Evolutionary conservation across 2,113 vertebrate species (phyloP), one percentile per base, ranked within the genome.

Genomic region (Lophotis ruficrista): DNA sequence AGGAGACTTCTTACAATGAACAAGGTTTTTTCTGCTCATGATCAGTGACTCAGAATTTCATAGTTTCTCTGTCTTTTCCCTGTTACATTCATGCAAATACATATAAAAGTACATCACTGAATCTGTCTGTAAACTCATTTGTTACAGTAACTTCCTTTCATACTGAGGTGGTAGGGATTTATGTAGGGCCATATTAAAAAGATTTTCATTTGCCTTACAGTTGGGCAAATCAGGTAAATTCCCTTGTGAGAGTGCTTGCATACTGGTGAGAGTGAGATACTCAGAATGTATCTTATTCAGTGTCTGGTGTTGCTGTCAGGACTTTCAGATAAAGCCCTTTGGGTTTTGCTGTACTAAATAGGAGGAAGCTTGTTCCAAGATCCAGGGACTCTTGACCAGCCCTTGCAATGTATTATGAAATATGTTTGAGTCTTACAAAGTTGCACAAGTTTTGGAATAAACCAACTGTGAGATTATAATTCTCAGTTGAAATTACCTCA

Each of bases 11-110:
- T 62, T 65, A 31, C 7, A 41, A 5, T 68, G 61, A 61, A 48
- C 4, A 31, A 6, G 3, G 15, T 15, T 30, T 89, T 87, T 78
- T 41, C 28, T 62, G 0, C 37, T 86, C 9, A 1, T 0, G 0
- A 14, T 51, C 43, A 51, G 3, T 4, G 37, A 64, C 25, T 48
- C 45, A 70, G 8, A 50, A 38, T 87, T 70, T 10, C 23, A 22
- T 9, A 22, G 21, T 56, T 62, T 30, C 33, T 77, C 19, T 65
- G 0, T 57, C 23, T 64, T 60, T 33, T 18, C 33, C 7, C 33
- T 53, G 0, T 69, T 51, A n/a, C 22, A 19, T 61, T 58, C 1
- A 43, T 31, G 41, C 22, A 65, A 35, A 27, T 33, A 30, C 2
- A 7, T 35, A 4, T 8, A 35, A 6, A 35, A 47, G 45, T 60